Conservation (phyloP, 2,888 invertebrate genomes). For the Myopa tessellatipennis region DNA sequence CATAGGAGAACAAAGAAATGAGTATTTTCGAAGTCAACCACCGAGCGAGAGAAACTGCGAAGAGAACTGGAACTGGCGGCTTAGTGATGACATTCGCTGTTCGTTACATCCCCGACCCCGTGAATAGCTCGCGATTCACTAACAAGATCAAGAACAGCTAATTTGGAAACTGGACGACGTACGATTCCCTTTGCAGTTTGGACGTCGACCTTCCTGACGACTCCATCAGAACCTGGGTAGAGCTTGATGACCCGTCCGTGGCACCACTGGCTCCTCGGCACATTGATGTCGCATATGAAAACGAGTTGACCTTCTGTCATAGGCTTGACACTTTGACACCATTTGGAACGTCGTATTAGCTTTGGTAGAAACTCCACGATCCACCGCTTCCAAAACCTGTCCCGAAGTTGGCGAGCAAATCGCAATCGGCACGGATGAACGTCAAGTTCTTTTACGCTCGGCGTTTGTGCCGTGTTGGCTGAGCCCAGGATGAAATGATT, state of each 20-base stretch:
- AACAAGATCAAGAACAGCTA: too few relatives aligned
- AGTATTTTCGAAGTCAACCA: too few relatives aligned
- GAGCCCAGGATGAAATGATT: conserved; percentile 43
- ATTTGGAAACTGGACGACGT: too few relatives aligned
- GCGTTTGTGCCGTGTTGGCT: conserved; percentile 35
- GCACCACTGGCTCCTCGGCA: conserved; percentile 41
- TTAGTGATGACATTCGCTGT: too few relatives aligned
- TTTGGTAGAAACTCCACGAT: too few relatives aligned
- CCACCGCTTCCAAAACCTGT: background rate
- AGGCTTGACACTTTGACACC: conserved; percentile 3
- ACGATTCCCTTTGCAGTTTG: too few relatives aligned
- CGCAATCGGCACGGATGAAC: conserved; percentile 42
- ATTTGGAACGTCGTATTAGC: too few relatives aligned
- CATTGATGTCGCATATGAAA: conserved; percentile 41
- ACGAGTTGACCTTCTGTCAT: conserved; percentile 41
- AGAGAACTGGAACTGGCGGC: too few relatives aligned
- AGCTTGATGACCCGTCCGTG: conserved; percentile 40
- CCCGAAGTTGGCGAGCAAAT: conserved; percentile 2
- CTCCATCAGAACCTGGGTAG: conserved; percentile 41
- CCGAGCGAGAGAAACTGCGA: too few relatives aligned
- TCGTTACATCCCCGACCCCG: too few relatives aligned
- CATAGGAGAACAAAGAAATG: too few relatives aligned
- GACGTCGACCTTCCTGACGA: conserved; percentile 45
- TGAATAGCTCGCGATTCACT: too few relatives aligned
- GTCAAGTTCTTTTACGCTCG: conserved; percentile 7